A percentile compares a stretch with the other conserved stretches of the same genome.
Conservation (phyloP, 2,888 invertebrate genomes). For the Melikaiella ostensackeni region DNA sequence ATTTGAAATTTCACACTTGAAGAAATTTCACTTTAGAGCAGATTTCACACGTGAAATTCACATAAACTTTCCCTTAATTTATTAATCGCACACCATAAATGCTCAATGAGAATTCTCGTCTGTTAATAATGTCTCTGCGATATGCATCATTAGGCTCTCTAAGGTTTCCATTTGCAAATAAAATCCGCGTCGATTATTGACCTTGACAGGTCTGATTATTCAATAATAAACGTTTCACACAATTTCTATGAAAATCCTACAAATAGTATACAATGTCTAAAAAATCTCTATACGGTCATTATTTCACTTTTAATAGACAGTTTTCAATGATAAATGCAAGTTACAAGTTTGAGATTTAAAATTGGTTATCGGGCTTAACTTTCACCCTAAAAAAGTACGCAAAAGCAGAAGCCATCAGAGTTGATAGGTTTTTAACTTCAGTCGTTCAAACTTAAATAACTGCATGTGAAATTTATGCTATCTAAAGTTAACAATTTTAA, state of each 20-base stretch:
- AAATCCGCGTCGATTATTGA: background rate
- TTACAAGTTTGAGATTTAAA: too few relatives aligned
- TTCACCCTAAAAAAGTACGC: too few relatives aligned
- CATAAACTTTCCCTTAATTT: slow-evolving; percentile 36
- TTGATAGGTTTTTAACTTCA: too few relatives aligned
- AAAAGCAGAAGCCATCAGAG: too few relatives aligned
- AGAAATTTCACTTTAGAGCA: slow-evolving; percentile 29
- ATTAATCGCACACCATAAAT: slow-evolving; percentile 28
- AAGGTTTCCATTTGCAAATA: background rate
- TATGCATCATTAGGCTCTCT: slow-evolving; percentile 29
- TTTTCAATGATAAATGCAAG: background rate
- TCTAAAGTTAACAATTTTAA: too few relatives aligned
- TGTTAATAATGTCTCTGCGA: slow-evolving; percentile 28
- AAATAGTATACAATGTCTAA: slow-evolving; percentile 12
- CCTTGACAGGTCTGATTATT: background rate
- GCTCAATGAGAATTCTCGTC: slow-evolving; percentile 30
- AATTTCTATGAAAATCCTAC: background rate
- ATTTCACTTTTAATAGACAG: background rate
- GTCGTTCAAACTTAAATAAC: too few relatives aligned
- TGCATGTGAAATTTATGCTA: too few relatives aligned
- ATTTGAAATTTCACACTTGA: slow-evolving; percentile 32
- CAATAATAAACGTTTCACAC: background rate
- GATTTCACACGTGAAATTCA: slow-evolving; percentile 35
- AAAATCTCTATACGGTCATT: background rate
- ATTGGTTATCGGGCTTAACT: too few relatives aligned